These are phyloP conservation scores for Anthrax anthrax DNA, from an alignment of 2,888 invertebrate genomes.

Conservation along the genomic window DNA sequence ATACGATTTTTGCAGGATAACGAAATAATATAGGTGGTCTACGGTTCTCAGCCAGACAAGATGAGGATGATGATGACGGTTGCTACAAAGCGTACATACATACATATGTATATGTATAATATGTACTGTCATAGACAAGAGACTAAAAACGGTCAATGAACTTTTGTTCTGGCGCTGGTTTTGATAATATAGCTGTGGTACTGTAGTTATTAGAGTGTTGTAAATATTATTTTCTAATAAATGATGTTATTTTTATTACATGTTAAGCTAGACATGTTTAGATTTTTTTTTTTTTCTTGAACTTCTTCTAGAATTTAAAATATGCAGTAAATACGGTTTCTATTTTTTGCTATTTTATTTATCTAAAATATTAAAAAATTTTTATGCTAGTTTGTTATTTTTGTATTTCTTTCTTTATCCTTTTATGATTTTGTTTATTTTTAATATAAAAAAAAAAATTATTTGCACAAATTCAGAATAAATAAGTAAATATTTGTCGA, in stretches of 20 bases:
- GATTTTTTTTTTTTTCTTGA: neutral
- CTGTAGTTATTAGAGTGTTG: neutral
- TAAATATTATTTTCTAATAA: conserved; percentile 3
- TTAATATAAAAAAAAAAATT: too few relatives aligned
- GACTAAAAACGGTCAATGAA: conserved; percentile 3
- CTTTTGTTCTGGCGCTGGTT: neutral
- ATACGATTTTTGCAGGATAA: too few relatives aligned
- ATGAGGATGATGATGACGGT: neutral
- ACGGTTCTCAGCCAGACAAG: neutral
- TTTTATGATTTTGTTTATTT: too few relatives aligned
- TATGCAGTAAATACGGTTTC: too few relatives aligned
- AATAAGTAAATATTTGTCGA: too few relatives aligned
- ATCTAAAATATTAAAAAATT: too few relatives aligned
- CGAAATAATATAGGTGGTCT: neutral
- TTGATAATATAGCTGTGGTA: neutral
- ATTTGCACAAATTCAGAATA: too few relatives aligned
- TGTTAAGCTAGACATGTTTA: conserved; percentile 1
- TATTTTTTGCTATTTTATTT: too few relatives aligned
- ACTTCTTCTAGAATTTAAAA: too few relatives aligned
- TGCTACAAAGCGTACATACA: neutral
- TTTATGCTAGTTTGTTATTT: too few relatives aligned
- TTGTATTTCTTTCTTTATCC: too few relatives aligned
- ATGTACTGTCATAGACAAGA: neutral
- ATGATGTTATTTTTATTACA: neutral
- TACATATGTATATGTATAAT: neutral